Base-by-base conservation (phyloP, 2,888 invertebrate genomes). In the Tigriopus californicus region DNA sequence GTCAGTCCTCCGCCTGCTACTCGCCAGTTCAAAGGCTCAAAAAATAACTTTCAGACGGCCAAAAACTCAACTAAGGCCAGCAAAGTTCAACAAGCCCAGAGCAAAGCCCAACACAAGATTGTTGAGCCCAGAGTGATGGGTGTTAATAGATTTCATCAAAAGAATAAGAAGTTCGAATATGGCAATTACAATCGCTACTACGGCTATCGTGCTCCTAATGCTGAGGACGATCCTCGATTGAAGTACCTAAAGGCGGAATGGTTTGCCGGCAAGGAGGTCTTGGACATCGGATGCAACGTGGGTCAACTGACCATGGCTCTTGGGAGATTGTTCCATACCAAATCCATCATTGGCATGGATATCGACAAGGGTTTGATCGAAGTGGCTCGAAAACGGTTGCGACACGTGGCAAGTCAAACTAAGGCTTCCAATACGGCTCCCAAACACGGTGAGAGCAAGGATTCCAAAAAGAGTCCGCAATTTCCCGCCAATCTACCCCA, bases 141-240 rank as follows among this genome's bases (percentile, higher is more conserved):
- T 33, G 33, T 3, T 5, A 33, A 3, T 5, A 58, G 58, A 54
- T 87, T 86, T 72, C 80, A 83, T 66, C 76, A 79, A 22, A 84
- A 84, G 69, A 81, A 85, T 69, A 78, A 79, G 61, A 79, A 80
- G 68, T 94, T 89, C 74, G 85, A 88, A 68, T 92, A 85, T 75
- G 97, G 98, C 60, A 98, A 98, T 73, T 97, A 94, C 73, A 87
- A 89, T 71, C 82, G 88, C 74, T 97, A 97, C 75, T 92, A 94
- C 69, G 95, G 95, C 22, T 92, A 94, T 69, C 79, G 95, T 41
- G 8, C 22, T 10, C 46, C 42, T 1, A 20, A 12, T 1, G 13
- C n/a, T 1, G 60, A 53, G 68, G 77, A 80, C 68, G 97, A 97
- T 71, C 78, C 83, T 49, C 79, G 98, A 58, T 74, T 97, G 64